Base-by-base conservation (phyloP, 2,113 vertebrate genomes). In the Nyctereutes procyonoides region DNA sequence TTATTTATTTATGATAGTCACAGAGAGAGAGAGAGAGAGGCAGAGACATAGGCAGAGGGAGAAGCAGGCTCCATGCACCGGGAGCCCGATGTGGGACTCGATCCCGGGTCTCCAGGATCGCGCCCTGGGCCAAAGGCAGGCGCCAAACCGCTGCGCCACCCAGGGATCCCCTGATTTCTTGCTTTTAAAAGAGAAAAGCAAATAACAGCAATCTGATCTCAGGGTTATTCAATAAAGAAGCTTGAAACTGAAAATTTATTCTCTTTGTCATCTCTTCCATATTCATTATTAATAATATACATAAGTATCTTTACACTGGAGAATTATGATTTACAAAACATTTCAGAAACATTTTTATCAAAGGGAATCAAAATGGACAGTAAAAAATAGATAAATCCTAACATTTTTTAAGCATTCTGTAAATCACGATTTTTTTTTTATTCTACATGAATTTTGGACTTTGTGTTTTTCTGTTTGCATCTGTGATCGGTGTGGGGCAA, bases 181-280 rank as follows among this genome's bases (percentile, higher is more conserved):
- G 82, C 60, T 86, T 86, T 92, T 85, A 73, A 79, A 67, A 89
- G 53, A 67, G 86, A 28, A 93, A 92, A 56, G 82, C 32, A 93
- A 67, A 20, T 84, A 83, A 60, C 48, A 88, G 51, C 24, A 83
- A 6, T 76, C 91, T 71, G 62, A 88, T 58, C 43, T 88, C 63
- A 88, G 32, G 65, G 43, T 77, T 63, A 28, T 77, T 86, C 28
- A 71, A 43, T 30, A 19, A 56, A 76, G 20, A 22, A 90, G 30
- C 30, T 60, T 81, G 14, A 12, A 15, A 73, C 26, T 22, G 60
- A 74, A 86, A 86, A 55, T 82, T 92, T 11, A 88, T 93, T 89
- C 22, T 88, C 32, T 53, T 38, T 77, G 43, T 73, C 35, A 32
- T 30, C 17, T 86, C 1, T 91, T 82, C 62, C 24, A 20, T 38